Base-by-base conservation (phyloP, 2,888 invertebrate genomes). In the Agonopterix heracliana region DNA sequence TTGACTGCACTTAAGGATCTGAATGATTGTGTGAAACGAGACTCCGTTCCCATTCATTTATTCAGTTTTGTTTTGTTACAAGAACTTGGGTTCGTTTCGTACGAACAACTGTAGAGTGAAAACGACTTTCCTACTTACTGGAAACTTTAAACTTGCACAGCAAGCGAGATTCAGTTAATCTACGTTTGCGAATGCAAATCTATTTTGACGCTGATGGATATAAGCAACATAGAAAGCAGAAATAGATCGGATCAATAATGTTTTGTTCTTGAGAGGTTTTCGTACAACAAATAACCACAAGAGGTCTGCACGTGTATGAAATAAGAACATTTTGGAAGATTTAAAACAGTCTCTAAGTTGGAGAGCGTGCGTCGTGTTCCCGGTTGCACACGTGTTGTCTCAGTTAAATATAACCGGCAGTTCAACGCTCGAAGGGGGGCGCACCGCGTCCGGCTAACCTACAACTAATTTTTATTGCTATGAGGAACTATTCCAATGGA, bases 371-470 rank as follows among this genome's bases (percentile, higher is more conserved):
- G 74, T 71, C 66, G 72, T 69, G 66, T 62, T 71, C 67, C 68
- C 63, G 68, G 49, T 60, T 59, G 64, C 78, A 81, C 84, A 86
- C 82, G 80, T 85, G 86, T 78, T 78, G 80, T 71, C 70, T 77
- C 64, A 78, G 87, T 85, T 88, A 88, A 84, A 88, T 87, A 86
- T 88, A 88, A 82, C 80, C 70, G 68, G 68, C 74, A 66, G 87
- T 86, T 86, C 86, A 85, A 85, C 78, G 85, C 76, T 74, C 86
- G 77, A 75, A 71, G 79, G 74, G 77, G 73, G 74, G 66, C 67
- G 66, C 60, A 26, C 26, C 26, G 70, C 75, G 79, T 73, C 76
- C 78, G 78, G 76, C 70, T 80, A 82, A 81, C 81, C 78, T 71
- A 80, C 75, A 72, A 75, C 73, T 72, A 68, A 63, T 66, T 45